phyloP scores from a whole-genome alignment of 1,140 invertebrate genomes.

The Drosophila malerkotliana region DNA sequence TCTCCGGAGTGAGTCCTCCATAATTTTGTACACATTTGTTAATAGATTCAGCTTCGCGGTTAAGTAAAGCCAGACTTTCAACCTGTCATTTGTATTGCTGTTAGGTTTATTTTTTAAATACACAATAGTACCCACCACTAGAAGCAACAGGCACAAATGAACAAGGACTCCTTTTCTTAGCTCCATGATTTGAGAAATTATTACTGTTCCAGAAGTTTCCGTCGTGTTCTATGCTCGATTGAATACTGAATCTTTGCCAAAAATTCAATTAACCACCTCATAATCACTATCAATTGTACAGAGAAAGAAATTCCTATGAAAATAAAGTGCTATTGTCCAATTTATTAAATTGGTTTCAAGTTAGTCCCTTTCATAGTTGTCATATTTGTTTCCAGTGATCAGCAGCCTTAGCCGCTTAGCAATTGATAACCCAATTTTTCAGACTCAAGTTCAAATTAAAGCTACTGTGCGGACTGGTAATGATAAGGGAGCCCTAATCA shows the following conservation, averaged over 20 bases:
- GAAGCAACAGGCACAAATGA: conserved; percentile 19
- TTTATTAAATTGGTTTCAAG: not conserved
- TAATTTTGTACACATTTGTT: conserved; percentile 55
- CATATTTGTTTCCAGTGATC: conserved; percentile 5
- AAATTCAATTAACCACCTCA: conserved; percentile 36
- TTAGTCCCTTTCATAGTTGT: not conserved
- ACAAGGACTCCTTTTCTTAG: conserved; percentile 23
- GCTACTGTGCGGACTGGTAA: not conserved
- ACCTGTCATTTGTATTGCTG: conserved; percentile 9
- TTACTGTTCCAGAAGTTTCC: conserved; percentile 17
- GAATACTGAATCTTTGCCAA: conserved; percentile 63
- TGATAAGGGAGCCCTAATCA: conserved; percentile 63
- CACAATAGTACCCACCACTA: conserved; percentile 11
- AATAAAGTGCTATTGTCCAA: too few relatives aligned
- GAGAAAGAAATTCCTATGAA: conserved; percentile 3
- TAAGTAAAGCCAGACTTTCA: conserved; percentile 20
- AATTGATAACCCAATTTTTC: conserved; percentile 60
- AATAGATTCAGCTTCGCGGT: conserved; percentile 38
- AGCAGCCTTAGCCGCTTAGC: not conserved
- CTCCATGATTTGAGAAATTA: not conserved
- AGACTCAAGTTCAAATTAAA: conserved; percentile 40
- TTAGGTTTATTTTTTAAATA: too few relatives aligned
- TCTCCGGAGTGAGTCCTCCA: conserved; percentile 55
- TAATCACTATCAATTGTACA: conserved; percentile 1
- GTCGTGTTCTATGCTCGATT: conserved; percentile 38